Evolutionary conservation across 2,888 invertebrate genomes (phyloP).

Genomic region (Meliscaeva auricollis): DNA sequence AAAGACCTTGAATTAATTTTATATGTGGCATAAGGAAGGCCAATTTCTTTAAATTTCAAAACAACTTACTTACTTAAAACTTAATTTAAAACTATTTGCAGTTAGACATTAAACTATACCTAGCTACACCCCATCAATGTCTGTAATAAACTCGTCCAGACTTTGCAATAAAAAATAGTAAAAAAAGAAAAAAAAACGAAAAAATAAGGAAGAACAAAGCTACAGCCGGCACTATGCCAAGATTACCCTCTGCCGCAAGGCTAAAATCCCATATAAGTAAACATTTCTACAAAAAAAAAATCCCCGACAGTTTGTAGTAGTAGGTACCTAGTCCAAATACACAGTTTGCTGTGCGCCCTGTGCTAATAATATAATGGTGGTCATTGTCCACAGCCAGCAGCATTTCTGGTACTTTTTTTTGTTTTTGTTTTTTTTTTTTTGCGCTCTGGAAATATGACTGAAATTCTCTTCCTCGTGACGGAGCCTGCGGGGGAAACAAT

Average conservation of each 20-base stretch:
- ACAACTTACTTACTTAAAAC: not conserved
- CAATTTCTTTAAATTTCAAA: not conserved
- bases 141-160: constrained; percentile 23
- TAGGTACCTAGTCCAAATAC: not conserved
- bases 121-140: constrained; percentile 24
- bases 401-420: too few relatives aligned
- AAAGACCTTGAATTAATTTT: constrained; percentile 15
- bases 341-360: constrained; percentile 10
- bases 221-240: constrained; percentile 62
- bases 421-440: too few relatives aligned
- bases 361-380: constrained; percentile 43
- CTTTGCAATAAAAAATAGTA: constrained; percentile 1
- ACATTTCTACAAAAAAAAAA: constrained; percentile 17
- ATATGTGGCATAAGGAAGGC: not conserved
- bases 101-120: constrained; percentile 13
- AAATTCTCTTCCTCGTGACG: constrained; percentile 27
- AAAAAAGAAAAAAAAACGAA: not conserved
- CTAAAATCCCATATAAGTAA: constrained; percentile 42
- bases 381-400: constrained; percentile 64
- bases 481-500: constrained; percentile 22
- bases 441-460: constrained; percentile 48
- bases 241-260: constrained; percentile 47
- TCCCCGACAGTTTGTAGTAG: not conserved
- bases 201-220: constrained; percentile 24
- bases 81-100: constrained; percentile 15